Conservation (phyloP, 2,888 invertebrate species). For the Phalangium opilio region DNA sequence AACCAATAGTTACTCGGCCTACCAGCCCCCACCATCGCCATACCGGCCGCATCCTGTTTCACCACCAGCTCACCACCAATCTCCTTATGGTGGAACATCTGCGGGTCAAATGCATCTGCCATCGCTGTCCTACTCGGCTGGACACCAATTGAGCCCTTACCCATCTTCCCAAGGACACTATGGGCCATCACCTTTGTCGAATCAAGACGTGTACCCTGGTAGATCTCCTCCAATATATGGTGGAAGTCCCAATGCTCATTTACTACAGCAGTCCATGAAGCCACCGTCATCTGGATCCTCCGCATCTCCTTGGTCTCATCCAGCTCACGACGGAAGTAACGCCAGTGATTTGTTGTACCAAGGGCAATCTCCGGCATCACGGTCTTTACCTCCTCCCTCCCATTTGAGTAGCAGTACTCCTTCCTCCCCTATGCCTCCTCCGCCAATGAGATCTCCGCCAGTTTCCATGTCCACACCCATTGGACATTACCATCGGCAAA, state of each 20-base stretch:
- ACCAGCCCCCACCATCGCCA: conserved; percentile 15
- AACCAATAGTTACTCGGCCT: conserved; percentile 16
- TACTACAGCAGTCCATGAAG: conserved; percentile 12
- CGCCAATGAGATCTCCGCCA: conserved; percentile 12
- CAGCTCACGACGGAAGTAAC: not conserved
- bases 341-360: not conserved
- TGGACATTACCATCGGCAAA: conserved; percentile 9
- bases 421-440: conserved; percentile 16
- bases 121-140: not conserved
- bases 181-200: conserved; percentile 1
- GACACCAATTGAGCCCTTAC: conserved; percentile 13
- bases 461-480: conserved; percentile 8
- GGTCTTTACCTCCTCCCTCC: not conserved
- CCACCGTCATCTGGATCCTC: conserved; percentile 11
- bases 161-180: conserved; percentile 9
- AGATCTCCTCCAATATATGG: conserved; percentile 14
- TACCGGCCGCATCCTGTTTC: conserved; percentile 15
- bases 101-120: conserved; percentile 13
- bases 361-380: not conserved
- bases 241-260: conserved; percentile 7
- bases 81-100: conserved; percentile 13
- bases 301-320: not conserved
- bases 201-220: conserved; percentile 13
- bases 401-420: conserved; percentile 1
- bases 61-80: conserved; percentile 16